Percentiles rank a stretch among this genome's conserved stretches.
phyloP scores from a whole-genome alignment of 2,113 vertebrate species.

The Prochilodus magdalenae region DNA sequence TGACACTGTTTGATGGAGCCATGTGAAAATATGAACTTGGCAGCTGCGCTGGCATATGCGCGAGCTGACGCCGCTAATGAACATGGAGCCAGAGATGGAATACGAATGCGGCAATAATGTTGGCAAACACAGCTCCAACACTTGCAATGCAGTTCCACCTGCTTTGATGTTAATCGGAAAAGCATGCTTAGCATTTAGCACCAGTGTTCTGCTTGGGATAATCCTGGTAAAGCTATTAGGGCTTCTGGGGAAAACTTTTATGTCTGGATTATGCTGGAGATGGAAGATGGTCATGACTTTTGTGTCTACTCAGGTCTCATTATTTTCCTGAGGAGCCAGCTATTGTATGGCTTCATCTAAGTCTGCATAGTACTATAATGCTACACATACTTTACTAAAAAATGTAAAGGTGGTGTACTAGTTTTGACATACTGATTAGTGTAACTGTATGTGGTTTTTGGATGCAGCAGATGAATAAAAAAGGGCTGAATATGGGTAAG shows the following conservation, averaged over 20 bases:
- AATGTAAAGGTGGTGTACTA: too few species aligned
- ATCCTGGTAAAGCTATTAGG: neutral
- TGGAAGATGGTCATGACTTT: too few species aligned
- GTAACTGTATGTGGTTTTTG: too few species aligned
- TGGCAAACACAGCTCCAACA: constrained; percentile 23
- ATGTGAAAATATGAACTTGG: constrained; percentile 46
- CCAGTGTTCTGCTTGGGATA: neutral
- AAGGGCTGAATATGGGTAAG: too few species aligned
- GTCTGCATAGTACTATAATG: too few species aligned
- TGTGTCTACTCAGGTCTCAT: too few species aligned
- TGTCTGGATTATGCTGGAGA: too few species aligned
- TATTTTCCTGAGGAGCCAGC: too few species aligned
- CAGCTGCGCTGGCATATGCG: constrained; percentile 49
- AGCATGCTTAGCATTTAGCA: neutral
- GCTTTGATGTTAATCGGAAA: neutral
- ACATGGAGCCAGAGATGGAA: constrained; percentile 28
- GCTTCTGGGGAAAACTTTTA: neutral
- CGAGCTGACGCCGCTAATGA: constrained; percentile 23
- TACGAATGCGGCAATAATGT: constrained; percentile 31
- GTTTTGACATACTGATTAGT: too few species aligned
- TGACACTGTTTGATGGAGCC: constrained; percentile 50
- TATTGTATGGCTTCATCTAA: too few species aligned
- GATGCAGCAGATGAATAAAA: too few species aligned
- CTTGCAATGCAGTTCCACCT: constrained; percentile 1
- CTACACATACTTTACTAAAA: too few species aligned